These are phyloP conservation scores for Solea senegalensis DNA, from an alignment of 2,113 vertebrate genomes.

Conservation along the genomic window DNA sequence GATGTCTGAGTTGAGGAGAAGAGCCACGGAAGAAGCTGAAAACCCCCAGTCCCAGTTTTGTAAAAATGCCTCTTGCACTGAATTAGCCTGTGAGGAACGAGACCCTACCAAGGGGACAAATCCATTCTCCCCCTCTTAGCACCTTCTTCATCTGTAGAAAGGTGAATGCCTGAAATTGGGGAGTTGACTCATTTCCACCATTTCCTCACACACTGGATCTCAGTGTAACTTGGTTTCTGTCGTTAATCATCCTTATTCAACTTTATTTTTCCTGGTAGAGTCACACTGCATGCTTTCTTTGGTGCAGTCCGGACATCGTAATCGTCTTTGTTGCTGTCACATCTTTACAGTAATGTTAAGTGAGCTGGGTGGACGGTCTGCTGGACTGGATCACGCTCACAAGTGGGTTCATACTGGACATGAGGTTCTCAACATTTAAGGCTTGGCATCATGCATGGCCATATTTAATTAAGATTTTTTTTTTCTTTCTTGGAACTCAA, in stretches of 20 bases:
- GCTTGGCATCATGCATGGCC: slow-evolving; percentile 37
- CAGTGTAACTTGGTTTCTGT: slow-evolving; percentile 19
- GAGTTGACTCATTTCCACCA: slow-evolving; percentile 41
- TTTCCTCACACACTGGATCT: slow-evolving; percentile 31
- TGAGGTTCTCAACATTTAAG: slow-evolving; percentile 10
- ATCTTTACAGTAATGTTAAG: slow-evolving; percentile 9
- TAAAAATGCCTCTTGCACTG: slow-evolving; percentile 72
- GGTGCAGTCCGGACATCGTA: slow-evolving; percentile 8
- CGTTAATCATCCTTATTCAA: slow-evolving; percentile 12
- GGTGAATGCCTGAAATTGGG: slow-evolving; percentile 22
- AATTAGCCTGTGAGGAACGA: slow-evolving; percentile 38
- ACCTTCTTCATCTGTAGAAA: slow-evolving; percentile 22
- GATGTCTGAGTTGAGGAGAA: slow-evolving; percentile 26
- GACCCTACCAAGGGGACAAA: slow-evolving; percentile 38
- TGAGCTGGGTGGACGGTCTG: slow-evolving; percentile 29
- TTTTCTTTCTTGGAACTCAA: slow-evolving; percentile 26
- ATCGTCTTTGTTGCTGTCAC: slow-evolving; percentile 20
- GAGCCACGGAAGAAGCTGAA: slow-evolving; percentile 58
- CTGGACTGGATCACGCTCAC: slow-evolving; percentile 16
- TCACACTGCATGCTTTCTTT: slow-evolving; percentile 44
- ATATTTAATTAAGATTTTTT: slow-evolving; percentile 28
- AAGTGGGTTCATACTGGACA: slow-evolving; percentile 14
- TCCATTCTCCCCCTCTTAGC: slow-evolving; percentile 18
- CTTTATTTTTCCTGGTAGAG: slow-evolving; percentile 29
- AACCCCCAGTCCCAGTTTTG: slow-evolving; percentile 31